These are phyloP conservation scores for Clarias magur DNA, from an alignment of 2,113 vertebrate species.

Conservation along the genomic window DNA sequence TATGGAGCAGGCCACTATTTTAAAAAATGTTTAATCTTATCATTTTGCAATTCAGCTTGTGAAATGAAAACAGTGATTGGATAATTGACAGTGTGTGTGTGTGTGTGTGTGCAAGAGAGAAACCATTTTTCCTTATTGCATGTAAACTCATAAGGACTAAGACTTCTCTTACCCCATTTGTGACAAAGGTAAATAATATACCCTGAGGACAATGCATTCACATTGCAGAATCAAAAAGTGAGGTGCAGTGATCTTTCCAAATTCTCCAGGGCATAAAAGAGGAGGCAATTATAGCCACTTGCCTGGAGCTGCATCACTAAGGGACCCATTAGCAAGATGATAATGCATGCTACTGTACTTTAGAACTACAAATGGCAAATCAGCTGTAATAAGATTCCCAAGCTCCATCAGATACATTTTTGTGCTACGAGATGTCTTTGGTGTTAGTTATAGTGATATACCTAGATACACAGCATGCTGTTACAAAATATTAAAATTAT, in stretches of 20 bases:
- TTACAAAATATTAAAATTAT: neutral
- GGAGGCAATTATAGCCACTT: constrained; percentile 47
- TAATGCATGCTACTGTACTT: constrained; percentile 62
- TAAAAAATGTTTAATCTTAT: too few species aligned
- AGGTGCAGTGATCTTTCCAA: constrained; percentile 46
- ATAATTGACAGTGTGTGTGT: neutral
- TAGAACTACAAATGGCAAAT: constrained; percentile 53
- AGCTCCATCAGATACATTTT: constrained; percentile 32
- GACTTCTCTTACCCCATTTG: constrained; percentile 1
- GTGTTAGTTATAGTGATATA: constrained; percentile 32
- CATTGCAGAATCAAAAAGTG: constrained; percentile 35
- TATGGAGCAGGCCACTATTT: too few species aligned
- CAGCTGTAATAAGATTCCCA: constrained; percentile 37
- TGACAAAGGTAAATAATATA: constrained; percentile 39
- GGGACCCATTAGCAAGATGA: constrained; percentile 41
- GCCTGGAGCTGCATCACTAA: constrained; percentile 49
- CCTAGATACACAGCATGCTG: neutral
- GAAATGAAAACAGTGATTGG: too few species aligned
- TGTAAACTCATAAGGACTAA: constrained; percentile 11
- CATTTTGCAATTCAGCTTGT: too few species aligned
- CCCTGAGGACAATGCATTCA: constrained; percentile 19
- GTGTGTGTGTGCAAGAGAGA: neutral
- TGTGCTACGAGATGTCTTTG: constrained; percentile 19
- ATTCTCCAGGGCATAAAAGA: constrained; percentile 44
- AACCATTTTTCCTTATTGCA: constrained; percentile 25